Conservation (phyloP, 2,113 vertebrate species). For the Pitta sordida region DNA sequence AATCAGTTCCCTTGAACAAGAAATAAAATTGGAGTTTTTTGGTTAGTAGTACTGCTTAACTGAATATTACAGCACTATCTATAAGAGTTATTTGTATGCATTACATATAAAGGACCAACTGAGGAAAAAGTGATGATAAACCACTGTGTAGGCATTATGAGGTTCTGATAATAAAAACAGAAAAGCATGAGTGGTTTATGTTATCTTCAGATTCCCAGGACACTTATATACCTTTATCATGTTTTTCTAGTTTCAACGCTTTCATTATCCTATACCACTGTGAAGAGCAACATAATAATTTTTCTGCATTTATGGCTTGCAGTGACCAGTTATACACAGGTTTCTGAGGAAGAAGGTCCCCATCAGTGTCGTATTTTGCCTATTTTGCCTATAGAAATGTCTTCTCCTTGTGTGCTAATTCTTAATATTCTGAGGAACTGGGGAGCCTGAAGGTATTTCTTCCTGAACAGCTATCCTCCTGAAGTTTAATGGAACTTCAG, state of each 20-base stretch:
- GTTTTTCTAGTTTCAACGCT: slow-evolving; percentile 3
- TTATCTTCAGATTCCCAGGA: neutral
- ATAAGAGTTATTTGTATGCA: neutral
- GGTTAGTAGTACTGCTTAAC: neutral
- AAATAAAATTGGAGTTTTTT: neutral
- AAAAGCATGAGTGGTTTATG: slow-evolving; percentile 3
- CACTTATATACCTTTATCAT: neutral
- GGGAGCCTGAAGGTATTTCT: neutral
- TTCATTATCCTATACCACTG: neutral
- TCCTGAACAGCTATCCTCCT: neutral
- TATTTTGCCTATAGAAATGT: neutral
- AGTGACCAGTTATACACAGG: neutral
- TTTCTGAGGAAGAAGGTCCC: neutral
- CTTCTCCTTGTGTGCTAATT: neutral
- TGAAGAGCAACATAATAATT: neutral
- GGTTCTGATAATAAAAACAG: neutral
- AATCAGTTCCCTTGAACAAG: neutral
- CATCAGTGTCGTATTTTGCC: neutral
- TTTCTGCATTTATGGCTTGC: neutral
- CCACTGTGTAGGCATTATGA: neutral
- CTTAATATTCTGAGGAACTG: too few relatives aligned
- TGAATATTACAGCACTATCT: neutral
- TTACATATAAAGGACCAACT: slow-evolving; percentile 1
- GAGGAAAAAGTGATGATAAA: slow-evolving; percentile 21
- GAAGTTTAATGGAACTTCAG: neutral